Base-by-base conservation (phyloP, 1,140 invertebrate genomes). In the Marisa cornuarietis region DNA sequence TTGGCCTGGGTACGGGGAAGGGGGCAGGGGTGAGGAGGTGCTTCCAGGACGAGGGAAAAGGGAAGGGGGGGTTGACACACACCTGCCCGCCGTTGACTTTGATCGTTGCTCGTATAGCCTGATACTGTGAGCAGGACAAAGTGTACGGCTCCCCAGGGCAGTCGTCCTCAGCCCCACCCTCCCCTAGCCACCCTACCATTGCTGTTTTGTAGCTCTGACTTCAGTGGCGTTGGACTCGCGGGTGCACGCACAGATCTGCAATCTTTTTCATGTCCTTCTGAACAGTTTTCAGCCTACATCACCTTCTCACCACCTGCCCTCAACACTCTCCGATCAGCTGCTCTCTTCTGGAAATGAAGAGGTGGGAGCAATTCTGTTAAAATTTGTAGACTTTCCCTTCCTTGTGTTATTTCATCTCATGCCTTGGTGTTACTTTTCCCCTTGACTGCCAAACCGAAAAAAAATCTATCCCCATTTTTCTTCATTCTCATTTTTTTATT, bases 371-470 rank as follows among this genome's bases (percentile, higher is more conserved):
- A n/a, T 20, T 2, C 62, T 63, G n/a, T 20, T 63, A n/a, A 63
- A 2, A 4, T 49, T 51, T 8, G 4, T 74, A 20, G 5, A 26
- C 52, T 49, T 8, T 13, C 52, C 72, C 18, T 51, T 11, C 72
- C 52, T 13, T 74, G 26, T 74, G 26, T 74, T 0, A 20, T 13
- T 74, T 13, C 52, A 26, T 74, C 72, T 74, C n/a, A n/a, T n/a
- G n/a, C n/a, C 72, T 74, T 51, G 1, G 4, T 74, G 26, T 74
- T 51, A 49, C 51, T 74, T 51, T 74, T 51, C 52, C 72, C 52
- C 72, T 54, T 51, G 20, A 18, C n/a, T 22, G 11, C 31, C 0
- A n/a, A 74, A 42, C 18, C 20, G 5, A 13, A 26, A 42, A 74
- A 18, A 20, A 26, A 74, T 3, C 0, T 20, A 42, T 42, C 6